Base-by-base conservation (phyloP, 2,797 vertebrate species). In the Hipposideros larvatus region DNA sequence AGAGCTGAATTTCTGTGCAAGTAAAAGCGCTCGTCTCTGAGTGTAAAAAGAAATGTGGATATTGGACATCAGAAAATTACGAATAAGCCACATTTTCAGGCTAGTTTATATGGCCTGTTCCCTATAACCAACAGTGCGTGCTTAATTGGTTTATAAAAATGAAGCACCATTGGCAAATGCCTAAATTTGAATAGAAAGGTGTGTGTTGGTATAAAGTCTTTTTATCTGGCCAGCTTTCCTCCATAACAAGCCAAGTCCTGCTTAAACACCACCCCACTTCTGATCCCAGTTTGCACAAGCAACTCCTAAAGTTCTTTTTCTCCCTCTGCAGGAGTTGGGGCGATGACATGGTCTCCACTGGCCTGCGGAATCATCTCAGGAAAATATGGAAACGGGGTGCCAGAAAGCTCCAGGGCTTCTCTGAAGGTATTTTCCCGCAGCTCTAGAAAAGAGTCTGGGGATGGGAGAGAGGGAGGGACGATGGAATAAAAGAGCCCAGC, bases 301-400 rank as follows among this genome's bases (percentile, higher is more conserved):
- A 51, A 37, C 16, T 57, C 87, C 34, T 22, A 79, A 14, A 10
- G 7, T 21, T 43, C 61, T 59, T 57, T 66, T 75, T 5, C 19
- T 13, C 85, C 51, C 96, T 73, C 86, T 11, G 15, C 83, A 99
- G 99, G 99, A 71, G 99, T 99, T 0, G 99, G 99, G 31, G 99
- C 99, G 1, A 99, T 99, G 99, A 99, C 99, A 0, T 99, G 99
- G 99, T 99, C 99, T 63, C 99, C 99, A 0, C 99, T 99, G 65
- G 99, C 99, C 53, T 99, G 99, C 83, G 99, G 99, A 90, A 99
- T 99, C 98, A 99, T 99, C 98, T 99, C 99, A 75, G 99, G 99
- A 96, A 99, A 99, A 98, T 99, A 99, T 0, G 99, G 99, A 97
- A 99, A 99, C 0, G 99, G 99, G 63, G 99, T 99, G 96, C 99